Conservation (phyloP, 2,888 invertebrate genomes). For the Drosophila nigritarsus region DNA sequence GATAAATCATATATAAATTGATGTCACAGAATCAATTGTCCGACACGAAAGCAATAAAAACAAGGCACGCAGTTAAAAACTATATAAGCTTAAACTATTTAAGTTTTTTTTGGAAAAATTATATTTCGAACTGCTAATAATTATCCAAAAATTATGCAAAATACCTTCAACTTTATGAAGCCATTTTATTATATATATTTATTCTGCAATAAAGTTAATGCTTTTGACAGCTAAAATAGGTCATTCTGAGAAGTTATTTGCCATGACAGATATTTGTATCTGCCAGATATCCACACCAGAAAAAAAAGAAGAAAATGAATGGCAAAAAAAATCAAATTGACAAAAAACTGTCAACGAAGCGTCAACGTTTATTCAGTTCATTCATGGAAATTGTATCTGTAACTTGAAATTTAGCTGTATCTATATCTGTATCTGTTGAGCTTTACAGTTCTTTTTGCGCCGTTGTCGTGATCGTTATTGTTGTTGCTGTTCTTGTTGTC, state of each 20-base stretch:
- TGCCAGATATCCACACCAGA: neutral
- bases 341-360: conserved; percentile 8
- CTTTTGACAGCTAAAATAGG: neutral
- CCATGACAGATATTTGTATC: neutral
- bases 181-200: too few species aligned
- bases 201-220: too few species aligned
- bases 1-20: too few species aligned
- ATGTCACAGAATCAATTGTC: too few species aligned
- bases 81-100: too few species aligned
- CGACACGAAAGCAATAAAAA: too few species aligned
- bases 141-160: too few species aligned
- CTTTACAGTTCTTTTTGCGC: conserved; percentile 62
- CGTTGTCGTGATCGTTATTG: conserved; percentile 37
- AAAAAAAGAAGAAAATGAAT: neutral
- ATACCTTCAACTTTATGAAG: too few species aligned
- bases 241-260: neutral
- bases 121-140: too few species aligned
- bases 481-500: conserved; percentile 18
- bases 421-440: conserved; percentile 31
- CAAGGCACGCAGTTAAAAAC: too few species aligned
- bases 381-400: conserved; percentile 45
- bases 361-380: conserved; percentile 33
- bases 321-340: neutral
- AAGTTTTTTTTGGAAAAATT: too few species aligned
- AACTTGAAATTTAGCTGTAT: conserved; percentile 50